A percentile compares a stretch with the other conserved stretches of the same genome.
Evolutionary conservation across 2,888 invertebrate genomes (phyloP).

Genomic region (Odontomyia ornata): DNA sequence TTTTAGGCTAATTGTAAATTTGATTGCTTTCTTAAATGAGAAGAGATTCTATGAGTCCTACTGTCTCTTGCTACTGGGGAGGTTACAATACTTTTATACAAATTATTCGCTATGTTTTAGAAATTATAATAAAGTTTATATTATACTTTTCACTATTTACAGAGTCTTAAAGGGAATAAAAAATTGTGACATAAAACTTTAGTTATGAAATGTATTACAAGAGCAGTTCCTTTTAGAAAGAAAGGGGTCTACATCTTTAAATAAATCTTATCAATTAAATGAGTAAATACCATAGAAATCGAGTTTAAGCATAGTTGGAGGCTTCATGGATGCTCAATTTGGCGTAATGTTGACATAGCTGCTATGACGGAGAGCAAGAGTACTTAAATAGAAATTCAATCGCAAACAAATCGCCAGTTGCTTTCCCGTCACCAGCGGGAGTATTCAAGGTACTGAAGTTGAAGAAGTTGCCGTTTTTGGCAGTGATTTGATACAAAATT

Average conservation of each 20-base stretch:
- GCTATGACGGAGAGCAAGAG: too few relatives aligned
- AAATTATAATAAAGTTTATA: not conserved
- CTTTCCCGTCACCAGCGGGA: too few relatives aligned
- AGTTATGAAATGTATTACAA: not conserved
- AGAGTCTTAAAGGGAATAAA: constrained; percentile 1
- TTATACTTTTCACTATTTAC: constrained; percentile 5
- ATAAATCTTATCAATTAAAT: not conserved
- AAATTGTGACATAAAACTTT: constrained; percentile 14
- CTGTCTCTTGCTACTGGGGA: not conserved
- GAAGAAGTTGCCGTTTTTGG: too few relatives aligned
- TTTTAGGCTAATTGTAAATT: constrained; percentile 13
- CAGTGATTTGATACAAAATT: too few relatives aligned
- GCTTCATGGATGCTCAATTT: too few relatives aligned
- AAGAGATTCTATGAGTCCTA: not conserved
- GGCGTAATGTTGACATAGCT: too few relatives aligned
- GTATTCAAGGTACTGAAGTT: too few relatives aligned
- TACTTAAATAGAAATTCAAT: too few relatives aligned
- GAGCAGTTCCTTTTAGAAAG: not conserved
- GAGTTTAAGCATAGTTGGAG: too few relatives aligned
- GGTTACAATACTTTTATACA: constrained; percentile 9
- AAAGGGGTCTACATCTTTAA: not conserved
- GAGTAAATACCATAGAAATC: not conserved
- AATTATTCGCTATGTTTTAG: not conserved
- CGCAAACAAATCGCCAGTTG: too few relatives aligned
- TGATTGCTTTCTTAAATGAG: constrained; percentile 30